Conservation (phyloP, 2,888 invertebrate genomes). For the Drosophila koepferae region DNA sequence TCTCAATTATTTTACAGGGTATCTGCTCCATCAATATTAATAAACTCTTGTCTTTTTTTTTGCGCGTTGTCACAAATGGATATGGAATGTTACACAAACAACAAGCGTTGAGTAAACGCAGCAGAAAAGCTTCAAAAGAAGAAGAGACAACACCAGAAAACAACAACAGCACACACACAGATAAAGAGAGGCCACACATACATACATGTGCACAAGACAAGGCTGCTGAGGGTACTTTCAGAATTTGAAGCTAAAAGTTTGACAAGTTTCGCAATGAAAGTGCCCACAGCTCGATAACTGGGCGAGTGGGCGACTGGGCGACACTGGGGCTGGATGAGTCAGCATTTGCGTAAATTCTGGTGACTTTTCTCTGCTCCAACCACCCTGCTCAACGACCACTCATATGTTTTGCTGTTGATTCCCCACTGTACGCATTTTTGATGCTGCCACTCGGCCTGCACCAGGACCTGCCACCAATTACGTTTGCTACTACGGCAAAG, state of each 20-base stretch:
- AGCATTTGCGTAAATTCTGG: conserved; percentile 45
- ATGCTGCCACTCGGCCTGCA: conserved; percentile 41
- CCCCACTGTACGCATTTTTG: conserved; percentile 63
- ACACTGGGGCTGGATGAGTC: conserved; percentile 28
- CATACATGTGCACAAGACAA: background rate
- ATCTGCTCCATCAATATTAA: background rate
- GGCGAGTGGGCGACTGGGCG: background rate
- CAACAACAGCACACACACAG: conserved; percentile 17
- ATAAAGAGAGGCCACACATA: background rate
- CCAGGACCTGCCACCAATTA: conserved; percentile 60
- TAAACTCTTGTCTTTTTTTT: conserved; percentile 9
- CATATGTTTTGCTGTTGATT: conserved; percentile 6
- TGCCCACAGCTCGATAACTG: conserved; percentile 27
- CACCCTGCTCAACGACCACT: conserved; percentile 4
- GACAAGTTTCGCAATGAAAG: conserved; percentile 35
- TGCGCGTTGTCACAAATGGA: conserved; percentile 68
- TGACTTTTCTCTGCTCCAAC: conserved; percentile 16
- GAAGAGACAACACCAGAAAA: conserved; percentile 18
- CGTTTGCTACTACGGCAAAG: conserved; percentile 22
- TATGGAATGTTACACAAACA: conserved; percentile 76
- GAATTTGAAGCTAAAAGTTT: conserved; percentile 12
- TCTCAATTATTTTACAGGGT: background rate
- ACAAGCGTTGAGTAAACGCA: conserved; percentile 40
- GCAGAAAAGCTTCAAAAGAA: conserved; percentile 31
- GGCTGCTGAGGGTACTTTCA: conserved; percentile 4